Percentiles rank a stretch among this genome's conserved stretches.
Conservation (phyloP, 2,888 invertebrate species). For the Tachina grossa region DNA sequence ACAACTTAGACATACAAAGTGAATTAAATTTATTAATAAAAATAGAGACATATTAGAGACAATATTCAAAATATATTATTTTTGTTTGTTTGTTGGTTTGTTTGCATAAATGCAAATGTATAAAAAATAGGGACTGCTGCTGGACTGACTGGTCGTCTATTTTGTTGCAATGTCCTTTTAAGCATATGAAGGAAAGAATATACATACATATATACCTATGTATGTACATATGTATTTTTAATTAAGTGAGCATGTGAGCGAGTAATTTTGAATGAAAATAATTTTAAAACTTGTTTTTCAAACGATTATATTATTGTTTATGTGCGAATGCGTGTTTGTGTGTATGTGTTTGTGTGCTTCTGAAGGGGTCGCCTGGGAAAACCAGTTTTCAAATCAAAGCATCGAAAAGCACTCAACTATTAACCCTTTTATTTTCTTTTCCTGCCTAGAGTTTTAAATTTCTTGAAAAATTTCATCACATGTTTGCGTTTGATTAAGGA, state of each 20-base stretch:
- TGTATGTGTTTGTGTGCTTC: neutral
- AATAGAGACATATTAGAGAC: neutral
- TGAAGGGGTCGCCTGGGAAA: conserved; percentile 41
- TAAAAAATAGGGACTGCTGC: conserved; percentile 4
- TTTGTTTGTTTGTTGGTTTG: neutral
- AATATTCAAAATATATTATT: neutral
- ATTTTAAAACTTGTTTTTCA: conserved; percentile 36
- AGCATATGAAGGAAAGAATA: neutral
- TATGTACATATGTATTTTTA: neutral
- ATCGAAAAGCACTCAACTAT: conserved; percentile 3
- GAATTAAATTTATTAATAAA: neutral
- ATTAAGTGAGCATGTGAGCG: neutral
- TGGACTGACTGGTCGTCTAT: conserved; percentile 3
- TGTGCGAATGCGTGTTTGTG: neutral
- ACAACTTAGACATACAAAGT: neutral
- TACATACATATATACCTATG: too few relatives aligned
- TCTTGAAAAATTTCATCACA: conserved; percentile 25
- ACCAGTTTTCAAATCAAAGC: conserved; percentile 54
- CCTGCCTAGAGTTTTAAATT: conserved; percentile 14
- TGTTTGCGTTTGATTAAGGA: neutral
- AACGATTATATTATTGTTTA: neutral
- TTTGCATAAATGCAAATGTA: conserved; percentile 2
- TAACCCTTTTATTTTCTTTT: conserved; percentile 21
- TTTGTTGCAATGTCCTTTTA: conserved; percentile 11
- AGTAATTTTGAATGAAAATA: neutral